Percentiles rank a stretch among this genome's conserved stretches.
phyloP scores from a whole-genome alignment of 2,113 vertebrate species.

The Nestor notabilis region DNA sequence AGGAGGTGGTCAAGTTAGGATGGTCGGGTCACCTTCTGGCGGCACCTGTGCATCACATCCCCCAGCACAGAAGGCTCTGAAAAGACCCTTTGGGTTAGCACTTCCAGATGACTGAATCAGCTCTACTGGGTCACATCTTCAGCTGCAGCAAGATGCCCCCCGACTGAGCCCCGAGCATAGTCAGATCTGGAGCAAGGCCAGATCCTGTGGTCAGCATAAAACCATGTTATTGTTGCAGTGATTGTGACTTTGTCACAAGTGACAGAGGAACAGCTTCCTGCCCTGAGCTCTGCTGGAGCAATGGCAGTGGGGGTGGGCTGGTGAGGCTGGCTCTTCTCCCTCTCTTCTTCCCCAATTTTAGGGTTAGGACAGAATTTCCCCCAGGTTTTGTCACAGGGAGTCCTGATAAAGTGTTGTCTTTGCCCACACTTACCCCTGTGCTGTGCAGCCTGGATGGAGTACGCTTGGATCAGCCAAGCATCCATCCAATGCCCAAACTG shows the following conservation, averaged over 20 bases:
- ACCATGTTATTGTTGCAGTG: not conserved
- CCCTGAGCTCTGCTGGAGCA: not conserved
- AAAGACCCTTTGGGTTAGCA: not conserved
- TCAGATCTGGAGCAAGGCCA: not conserved
- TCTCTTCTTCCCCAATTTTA: not conserved
- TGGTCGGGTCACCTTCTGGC: not conserved
- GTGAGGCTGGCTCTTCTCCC: not conserved
- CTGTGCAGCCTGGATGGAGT: not conserved
- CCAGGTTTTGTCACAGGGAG: not conserved
- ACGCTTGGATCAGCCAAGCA: not conserved
- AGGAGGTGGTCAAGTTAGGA: not conserved
- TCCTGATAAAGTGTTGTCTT: not conserved
- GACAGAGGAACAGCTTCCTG: not conserved
- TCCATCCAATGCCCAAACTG: not conserved
- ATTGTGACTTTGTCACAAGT: not conserved
- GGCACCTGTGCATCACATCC: not conserved
- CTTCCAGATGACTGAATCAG: not conserved
- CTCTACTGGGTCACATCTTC: not conserved
- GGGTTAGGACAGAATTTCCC: not conserved
- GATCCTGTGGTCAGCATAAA: not conserved
- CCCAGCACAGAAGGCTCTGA: not conserved
- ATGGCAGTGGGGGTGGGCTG: not conserved
- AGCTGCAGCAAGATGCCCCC: not conserved
- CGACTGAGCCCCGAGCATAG: accelerated
- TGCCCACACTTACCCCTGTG: not conserved